Percentiles rank a stretch among this genome's conserved stretches.
These are phyloP conservation scores for Corythaixoides concolor DNA, from an alignment of 2,113 vertebrate species.

Conservation along the genomic window DNA sequence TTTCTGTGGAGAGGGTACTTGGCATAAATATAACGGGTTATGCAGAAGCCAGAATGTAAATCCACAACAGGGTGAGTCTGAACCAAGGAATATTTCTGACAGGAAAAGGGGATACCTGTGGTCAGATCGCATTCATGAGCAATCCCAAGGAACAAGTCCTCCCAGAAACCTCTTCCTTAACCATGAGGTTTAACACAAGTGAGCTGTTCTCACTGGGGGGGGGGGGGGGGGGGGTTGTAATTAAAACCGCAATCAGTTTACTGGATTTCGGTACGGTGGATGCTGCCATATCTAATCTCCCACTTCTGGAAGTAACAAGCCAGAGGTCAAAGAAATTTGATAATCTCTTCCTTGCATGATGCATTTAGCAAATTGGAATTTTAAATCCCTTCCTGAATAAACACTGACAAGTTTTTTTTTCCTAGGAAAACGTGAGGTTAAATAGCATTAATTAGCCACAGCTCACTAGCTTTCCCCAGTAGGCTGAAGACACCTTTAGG, in stretches of 20 bases:
- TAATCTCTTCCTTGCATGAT: not conserved
- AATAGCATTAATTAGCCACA: not conserved
- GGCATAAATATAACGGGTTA: not conserved
- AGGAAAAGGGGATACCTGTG: not conserved
- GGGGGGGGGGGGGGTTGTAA: not conserved
- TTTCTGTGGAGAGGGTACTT: not conserved
- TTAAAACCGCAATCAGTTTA: not conserved
- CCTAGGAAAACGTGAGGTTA: not conserved
- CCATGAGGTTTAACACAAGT: not conserved
- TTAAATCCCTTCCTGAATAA: not conserved
- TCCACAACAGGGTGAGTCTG: not conserved
- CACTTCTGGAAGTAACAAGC: not conserved
- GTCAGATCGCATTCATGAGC: accelerated
- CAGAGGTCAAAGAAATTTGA: not conserved
- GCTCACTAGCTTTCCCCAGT: not conserved
- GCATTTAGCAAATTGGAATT: not conserved
- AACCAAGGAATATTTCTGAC: not conserved
- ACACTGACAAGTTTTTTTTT: not conserved
- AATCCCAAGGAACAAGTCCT: not conserved
- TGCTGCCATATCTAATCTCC: not conserved
- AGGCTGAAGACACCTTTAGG: not conserved
- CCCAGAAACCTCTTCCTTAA: not conserved
- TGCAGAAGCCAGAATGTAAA: not conserved
- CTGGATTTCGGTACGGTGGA: not conserved
- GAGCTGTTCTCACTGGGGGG: not conserved